Conservation (phyloP, 2,888 invertebrate genomes). For the Eristalis pertinax region DNA sequence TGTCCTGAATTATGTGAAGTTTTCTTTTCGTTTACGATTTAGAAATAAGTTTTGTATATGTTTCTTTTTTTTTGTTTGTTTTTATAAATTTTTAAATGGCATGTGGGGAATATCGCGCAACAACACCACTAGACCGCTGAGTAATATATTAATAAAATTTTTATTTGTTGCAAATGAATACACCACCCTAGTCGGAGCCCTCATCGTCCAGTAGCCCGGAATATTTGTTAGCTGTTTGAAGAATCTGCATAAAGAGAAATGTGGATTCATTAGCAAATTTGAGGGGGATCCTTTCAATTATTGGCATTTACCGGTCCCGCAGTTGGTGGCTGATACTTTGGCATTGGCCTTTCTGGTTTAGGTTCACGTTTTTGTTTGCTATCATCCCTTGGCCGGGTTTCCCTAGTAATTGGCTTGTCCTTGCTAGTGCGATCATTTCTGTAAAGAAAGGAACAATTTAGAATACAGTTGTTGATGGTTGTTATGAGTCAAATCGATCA, state of each 20-base stretch:
- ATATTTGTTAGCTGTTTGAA: slow-evolving; percentile 90
- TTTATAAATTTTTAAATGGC: slow-evolving; percentile 53
- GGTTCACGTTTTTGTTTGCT: slow-evolving; percentile 80
- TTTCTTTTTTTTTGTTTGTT: slow-evolving; percentile 11
- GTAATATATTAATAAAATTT: slow-evolving; percentile 54
- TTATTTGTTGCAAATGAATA: slow-evolving; percentile 48
- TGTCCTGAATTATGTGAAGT: slow-evolving; percentile 33
- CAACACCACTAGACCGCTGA: slow-evolving; percentile 60
- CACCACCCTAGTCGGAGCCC: slow-evolving; percentile 78
- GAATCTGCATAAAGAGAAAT: slow-evolving; percentile 83
- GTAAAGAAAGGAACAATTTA: background rate
- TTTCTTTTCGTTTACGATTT: slow-evolving; percentile 45
- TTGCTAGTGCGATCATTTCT: slow-evolving; percentile 68
- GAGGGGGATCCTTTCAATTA: background rate
- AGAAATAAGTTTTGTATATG: slow-evolving; percentile 26
- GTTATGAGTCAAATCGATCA: too few relatives aligned
- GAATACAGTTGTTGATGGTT: background rate
- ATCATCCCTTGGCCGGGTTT: slow-evolving; percentile 75
- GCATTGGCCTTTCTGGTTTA: slow-evolving; percentile 83
- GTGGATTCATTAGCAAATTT: background rate
- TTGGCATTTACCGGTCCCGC: slow-evolving; percentile 84
- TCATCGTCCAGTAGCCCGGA: slow-evolving; percentile 87
- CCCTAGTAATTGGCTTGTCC: slow-evolving; percentile 58
- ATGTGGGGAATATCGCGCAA: slow-evolving; percentile 52
- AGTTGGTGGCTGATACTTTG: slow-evolving; percentile 88